Base-by-base conservation (phyloP, 2,797 vertebrate species). In the Vireo griseus region DNA sequence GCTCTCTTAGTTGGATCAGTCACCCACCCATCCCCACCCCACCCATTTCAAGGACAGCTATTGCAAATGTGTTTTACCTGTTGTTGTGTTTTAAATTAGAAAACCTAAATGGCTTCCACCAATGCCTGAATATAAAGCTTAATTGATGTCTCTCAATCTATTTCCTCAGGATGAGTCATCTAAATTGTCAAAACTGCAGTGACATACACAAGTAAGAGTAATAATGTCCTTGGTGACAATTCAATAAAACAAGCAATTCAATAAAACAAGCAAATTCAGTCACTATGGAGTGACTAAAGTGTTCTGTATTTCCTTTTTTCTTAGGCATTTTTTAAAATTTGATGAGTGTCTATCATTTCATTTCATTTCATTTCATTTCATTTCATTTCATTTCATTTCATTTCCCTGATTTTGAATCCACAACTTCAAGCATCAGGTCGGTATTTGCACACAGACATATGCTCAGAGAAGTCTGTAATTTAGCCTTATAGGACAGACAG, bases 131-230 rank as follows among this genome's bases (percentile, higher is more conserved):
- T 59, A 73, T 45, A 52, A 92, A 88, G 45, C 66, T 88, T 77
- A 91, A 85, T 75, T 75, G n/a, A 77, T 63, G 44, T 55, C 29
- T 76, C 51, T 83, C 55, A 2, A 42, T 90, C 65, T 63, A 1
- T 87, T 89, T 95, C 65, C 59, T 91, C 25, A 68, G 72, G 26
- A 92, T 95, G 94, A 95, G 72, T 97, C 78, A 95, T 40, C 77
- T 67, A 75, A 86, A 77, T 47, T 83, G 31, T 83, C 94, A 79
- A 94, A 95, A 94, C 16, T 58, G 26, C 25, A 51, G 22, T 77
- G 72, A 92, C 58, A 82, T 73, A 77, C 28, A 57, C 50, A 82
- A 85, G 25, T 76, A 84, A 92, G 62, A 93, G 76, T 75, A 91
- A 74, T 78, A 85, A 91, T 65, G 65, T 80, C 47, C 62, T 89